phyloP scores from a whole-genome alignment of 2,797 vertebrate species.

The Poeciliopsis presidionis region DNA sequence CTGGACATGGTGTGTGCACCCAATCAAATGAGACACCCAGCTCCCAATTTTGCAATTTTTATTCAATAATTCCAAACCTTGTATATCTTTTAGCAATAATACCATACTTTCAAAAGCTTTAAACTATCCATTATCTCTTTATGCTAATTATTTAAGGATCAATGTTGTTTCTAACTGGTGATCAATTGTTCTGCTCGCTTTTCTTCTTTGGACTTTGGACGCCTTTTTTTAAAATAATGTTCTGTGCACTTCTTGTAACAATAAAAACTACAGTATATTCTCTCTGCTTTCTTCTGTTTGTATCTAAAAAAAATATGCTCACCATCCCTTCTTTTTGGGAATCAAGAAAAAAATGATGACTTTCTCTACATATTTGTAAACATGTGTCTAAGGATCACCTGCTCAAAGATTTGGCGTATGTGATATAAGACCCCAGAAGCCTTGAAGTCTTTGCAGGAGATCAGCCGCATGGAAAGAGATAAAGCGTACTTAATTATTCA shows the following conservation, averaged over 20 bases:
- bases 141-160: not conserved
- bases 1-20: no score
- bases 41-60: not conserved
- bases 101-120: not conserved
- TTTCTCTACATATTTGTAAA: not conserved
- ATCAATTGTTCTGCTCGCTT: not conserved
- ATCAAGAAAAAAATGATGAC: not conserved
- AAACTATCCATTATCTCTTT: not conserved
- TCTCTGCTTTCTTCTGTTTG: not conserved
- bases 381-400: not conserved
- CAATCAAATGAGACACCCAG: no score
- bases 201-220: not conserved
- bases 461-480: conserved; percentile 32
- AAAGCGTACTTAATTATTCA: conserved; percentile 43
- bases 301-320: no score
- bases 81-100: not conserved
- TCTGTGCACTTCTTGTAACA: not conserved
- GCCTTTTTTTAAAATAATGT: not conserved
- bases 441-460: conserved; percentile 26
- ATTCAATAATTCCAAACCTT: not conserved
- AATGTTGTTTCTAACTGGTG: not conserved
- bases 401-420: conserved; percentile 20
- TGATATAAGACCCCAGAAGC: conserved; percentile 28
- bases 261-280: not conserved
- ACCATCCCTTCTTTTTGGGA: not conserved